These are phyloP conservation scores for Gavia stellata DNA, from an alignment of 2,113 vertebrate species.

Conservation along the genomic window DNA sequence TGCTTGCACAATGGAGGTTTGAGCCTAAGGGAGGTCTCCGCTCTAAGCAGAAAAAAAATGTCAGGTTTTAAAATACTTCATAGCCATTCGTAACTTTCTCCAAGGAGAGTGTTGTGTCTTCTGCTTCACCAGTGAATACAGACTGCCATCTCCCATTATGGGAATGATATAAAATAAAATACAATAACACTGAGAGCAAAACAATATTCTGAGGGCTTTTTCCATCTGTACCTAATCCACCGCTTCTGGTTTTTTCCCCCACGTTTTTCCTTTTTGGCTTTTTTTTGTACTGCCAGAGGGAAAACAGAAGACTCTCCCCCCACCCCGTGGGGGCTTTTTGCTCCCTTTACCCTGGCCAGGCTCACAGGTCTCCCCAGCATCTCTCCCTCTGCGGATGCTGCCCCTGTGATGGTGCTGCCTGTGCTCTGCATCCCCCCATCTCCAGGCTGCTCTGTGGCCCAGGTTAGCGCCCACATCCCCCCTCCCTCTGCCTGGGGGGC, in stretches of 20 bases:
- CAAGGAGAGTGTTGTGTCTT: neutral
- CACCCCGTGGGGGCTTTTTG: fast-evolving
- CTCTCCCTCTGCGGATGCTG: neutral
- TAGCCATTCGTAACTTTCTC: neutral
- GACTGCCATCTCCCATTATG: neutral
- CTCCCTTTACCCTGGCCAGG: neutral
- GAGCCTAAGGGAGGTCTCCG: neutral
- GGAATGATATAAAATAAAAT: neutral
- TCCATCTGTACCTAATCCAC: neutral
- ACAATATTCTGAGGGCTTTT: neutral
- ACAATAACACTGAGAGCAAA: neutral
- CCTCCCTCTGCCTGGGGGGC: neutral
- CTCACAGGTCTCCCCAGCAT: neutral
- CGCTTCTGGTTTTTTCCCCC: fast-evolving
- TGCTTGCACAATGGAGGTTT: fast-evolving
- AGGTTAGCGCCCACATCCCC: neutral
- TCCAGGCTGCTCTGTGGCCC: neutral
- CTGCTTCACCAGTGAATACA: neutral
- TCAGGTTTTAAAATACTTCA: neutral
- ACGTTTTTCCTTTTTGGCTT: neutral
- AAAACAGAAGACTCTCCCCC: neutral
- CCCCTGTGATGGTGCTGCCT: neutral
- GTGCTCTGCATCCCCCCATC: neutral
- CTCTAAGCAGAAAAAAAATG: neutral
- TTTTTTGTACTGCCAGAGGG: neutral